Evolutionary conservation across 2,113 vertebrate species (phyloP).

Genomic region (Capreolus pygargus): DNA sequence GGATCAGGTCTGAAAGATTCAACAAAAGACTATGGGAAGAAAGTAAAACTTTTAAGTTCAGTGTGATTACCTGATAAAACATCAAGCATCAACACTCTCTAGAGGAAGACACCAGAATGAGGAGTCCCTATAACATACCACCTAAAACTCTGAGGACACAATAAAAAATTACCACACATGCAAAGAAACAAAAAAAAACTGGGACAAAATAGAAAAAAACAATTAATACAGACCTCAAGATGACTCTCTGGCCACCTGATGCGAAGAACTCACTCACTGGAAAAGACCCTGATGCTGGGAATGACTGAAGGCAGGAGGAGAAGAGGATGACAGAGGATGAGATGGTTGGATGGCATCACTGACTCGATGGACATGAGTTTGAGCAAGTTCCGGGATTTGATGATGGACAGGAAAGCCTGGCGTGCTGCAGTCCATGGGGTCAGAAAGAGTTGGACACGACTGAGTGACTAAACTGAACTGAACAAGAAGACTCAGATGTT

Average conservation of each 20-base stretch:
- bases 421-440: not conserved
- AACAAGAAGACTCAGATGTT: not conserved
- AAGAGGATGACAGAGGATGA: not conserved
- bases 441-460: not conserved
- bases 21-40: not conserved
- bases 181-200: not conserved
- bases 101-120: conserved; percentile 9
- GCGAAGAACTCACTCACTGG: not conserved
- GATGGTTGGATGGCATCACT: not conserved
- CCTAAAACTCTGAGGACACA: not conserved
- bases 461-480: not conserved
- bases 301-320: not conserved
- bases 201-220: not conserved
- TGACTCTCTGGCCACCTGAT: not conserved
- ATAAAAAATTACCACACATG: not conserved
- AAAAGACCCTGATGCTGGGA: not conserved
- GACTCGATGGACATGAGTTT: not conserved
- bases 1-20: not conserved
- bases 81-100: not conserved
- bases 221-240: not conserved
- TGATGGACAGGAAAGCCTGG: not conserved
- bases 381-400: not conserved
- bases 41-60: not conserved
- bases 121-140: not conserved
- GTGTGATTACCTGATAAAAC: not conserved